These are phyloP conservation scores for Neomonachus schauinslandi DNA, from an alignment of 2,113 vertebrate genomes.

Conservation along the genomic window DNA sequence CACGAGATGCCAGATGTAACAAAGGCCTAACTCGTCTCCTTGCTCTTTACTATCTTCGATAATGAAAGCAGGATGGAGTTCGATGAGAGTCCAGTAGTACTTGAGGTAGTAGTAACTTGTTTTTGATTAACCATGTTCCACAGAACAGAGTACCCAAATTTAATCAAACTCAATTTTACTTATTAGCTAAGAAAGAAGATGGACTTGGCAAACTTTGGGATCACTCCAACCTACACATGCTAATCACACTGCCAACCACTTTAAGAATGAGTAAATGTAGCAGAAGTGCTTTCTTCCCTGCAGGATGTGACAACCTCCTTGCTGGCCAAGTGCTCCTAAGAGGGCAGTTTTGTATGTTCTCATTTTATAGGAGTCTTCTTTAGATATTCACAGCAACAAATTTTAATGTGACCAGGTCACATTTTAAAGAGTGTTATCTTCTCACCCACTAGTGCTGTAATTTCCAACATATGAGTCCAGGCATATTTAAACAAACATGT, in stretches of 20 bases:
- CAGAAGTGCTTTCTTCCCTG: background rate
- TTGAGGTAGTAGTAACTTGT: background rate
- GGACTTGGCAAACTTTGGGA: background rate
- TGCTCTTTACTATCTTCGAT: background rate
- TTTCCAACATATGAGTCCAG: background rate
- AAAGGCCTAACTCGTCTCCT: background rate
- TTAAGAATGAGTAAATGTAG: background rate
- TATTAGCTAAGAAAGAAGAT: background rate
- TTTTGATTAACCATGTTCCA: background rate
- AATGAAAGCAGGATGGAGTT: background rate
- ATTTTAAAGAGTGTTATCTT: background rate
- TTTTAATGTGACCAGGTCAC: background rate
- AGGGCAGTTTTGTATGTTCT: background rate
- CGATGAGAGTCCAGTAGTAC: background rate
- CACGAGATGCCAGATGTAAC: background rate
- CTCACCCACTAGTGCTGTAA: background rate
- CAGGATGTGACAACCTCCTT: background rate
- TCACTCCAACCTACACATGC: background rate
- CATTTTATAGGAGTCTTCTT: background rate
- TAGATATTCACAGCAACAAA: background rate
- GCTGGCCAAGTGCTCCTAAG: background rate
- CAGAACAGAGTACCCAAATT: background rate
- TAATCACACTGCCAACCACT: conserved; percentile 33
- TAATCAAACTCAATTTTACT: background rate
- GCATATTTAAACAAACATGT: background rate